Conservation (phyloP, 2,113 vertebrate genomes). For the Pungitius pungitius region DNA sequence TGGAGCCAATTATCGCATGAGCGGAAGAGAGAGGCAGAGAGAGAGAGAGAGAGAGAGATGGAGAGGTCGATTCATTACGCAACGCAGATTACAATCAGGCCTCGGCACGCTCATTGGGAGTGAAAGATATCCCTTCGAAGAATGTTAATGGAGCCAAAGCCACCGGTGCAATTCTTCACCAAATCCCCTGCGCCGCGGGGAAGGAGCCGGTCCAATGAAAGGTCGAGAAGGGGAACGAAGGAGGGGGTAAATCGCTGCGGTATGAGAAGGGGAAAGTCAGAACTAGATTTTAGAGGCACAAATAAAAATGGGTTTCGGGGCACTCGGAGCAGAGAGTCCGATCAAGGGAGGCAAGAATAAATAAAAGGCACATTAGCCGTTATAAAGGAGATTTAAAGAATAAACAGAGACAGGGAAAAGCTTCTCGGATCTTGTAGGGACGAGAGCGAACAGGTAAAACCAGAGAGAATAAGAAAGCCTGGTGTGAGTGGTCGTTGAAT, state of each 20-base stretch:
- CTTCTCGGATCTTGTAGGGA: slow-evolving; percentile 20
- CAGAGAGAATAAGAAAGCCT: slow-evolving; percentile 2
- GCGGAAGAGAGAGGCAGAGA: neutral
- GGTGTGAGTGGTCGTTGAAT: neutral
- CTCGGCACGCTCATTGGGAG: slow-evolving; percentile 54
- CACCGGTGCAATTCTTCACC: slow-evolving; percentile 36
- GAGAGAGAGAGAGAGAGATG: neutral
- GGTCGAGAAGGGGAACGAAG: slow-evolving; percentile 11
- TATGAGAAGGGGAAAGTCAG: neutral
- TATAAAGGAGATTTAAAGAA: slow-evolving; percentile 34
- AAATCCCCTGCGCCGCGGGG: slow-evolving; percentile 45
- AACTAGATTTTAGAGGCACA: slow-evolving; percentile 2
- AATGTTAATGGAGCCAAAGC: slow-evolving; percentile 73
- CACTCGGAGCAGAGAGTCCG: neutral
- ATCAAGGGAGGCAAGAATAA: slow-evolving; percentile 13
- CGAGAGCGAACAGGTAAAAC: slow-evolving; percentile 9
- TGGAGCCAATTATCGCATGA: slow-evolving; percentile 26
- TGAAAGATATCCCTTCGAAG: slow-evolving; percentile 72
- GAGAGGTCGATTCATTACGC: slow-evolving; percentile 60
- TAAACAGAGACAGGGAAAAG: slow-evolving; percentile 30
- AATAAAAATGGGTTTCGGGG: slow-evolving; percentile 1
- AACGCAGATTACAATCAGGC: slow-evolving; percentile 68
- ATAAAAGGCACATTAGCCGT: slow-evolving; percentile 35
- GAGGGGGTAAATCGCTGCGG: slow-evolving; percentile 2
- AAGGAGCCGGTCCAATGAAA: slow-evolving; percentile 38